Evolutionary conservation across 2,797 vertebrate genomes (phyloP).

Genomic region (Aeoliscus strigatus): DNA sequence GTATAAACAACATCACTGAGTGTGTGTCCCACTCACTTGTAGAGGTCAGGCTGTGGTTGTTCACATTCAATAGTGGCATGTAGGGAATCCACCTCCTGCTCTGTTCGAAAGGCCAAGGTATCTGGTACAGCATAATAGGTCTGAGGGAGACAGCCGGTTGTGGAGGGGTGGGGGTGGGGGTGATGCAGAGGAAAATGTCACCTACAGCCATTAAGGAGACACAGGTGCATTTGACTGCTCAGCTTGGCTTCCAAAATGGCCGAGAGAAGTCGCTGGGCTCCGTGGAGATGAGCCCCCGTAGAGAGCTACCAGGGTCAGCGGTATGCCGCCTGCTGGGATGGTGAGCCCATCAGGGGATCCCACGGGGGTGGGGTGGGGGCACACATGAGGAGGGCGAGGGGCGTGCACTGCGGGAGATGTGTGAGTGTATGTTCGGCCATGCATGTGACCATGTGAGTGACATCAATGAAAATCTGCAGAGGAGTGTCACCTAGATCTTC

Average conservation of each 20-base stretch:
- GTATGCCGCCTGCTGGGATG: constrained; percentile 37
- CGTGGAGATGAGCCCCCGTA: constrained; percentile 15
- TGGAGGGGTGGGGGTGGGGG: constrained; percentile 21
- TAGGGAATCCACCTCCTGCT: constrained; percentile 86
- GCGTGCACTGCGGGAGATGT: neutral
- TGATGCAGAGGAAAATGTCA: constrained; percentile 65
- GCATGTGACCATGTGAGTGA: constrained; percentile 27
- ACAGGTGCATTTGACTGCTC: constrained; percentile 31
- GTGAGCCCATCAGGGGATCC: constrained; percentile 30
- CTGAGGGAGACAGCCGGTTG: constrained; percentile 61
- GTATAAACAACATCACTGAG: constrained; percentile 18
- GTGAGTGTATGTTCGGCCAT: constrained; percentile 11
- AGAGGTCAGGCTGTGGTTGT: constrained; percentile 98
- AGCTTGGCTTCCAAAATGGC: constrained; percentile 25
- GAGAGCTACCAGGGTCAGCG: constrained; percentile 24
- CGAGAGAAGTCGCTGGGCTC: constrained; percentile 4
- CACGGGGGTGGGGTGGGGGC: constrained; percentile 9
- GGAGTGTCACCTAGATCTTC: constrained; percentile 7
- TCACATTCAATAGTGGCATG: constrained; percentile 97
- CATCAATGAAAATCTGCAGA: constrained; percentile 28
- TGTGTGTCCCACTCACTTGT: constrained; percentile 83
- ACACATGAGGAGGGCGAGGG: constrained; percentile 8
- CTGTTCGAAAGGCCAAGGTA: constrained; percentile 90
- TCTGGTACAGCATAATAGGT: constrained; percentile 94
- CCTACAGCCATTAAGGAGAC: constrained; percentile 44